Conservation (phyloP, 2,888 invertebrate species). For the Pollenia amentaria region DNA sequence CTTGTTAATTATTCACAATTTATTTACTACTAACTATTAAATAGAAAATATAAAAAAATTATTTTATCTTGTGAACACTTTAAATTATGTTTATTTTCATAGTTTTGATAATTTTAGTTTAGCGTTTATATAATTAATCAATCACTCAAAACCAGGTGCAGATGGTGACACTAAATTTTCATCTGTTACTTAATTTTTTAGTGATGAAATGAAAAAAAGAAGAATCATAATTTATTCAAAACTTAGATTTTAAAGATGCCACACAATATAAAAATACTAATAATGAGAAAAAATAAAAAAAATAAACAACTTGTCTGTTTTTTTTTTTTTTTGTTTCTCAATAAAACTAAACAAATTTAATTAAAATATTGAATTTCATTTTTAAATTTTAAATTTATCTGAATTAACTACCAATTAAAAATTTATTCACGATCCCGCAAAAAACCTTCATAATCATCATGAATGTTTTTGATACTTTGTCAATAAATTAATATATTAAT, state of each 20-base stretch:
- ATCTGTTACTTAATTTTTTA: conserved; percentile 9
- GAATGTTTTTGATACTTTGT: no score
- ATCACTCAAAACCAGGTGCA: conserved; percentile 26
- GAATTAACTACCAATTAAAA: no score
- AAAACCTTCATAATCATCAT: no score
- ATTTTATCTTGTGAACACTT: not conserved
- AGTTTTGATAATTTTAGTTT: conserved; percentile 6
- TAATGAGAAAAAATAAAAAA: not conserved
- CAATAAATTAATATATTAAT: not conserved
- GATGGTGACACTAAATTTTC: not conserved
- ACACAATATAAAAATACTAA: no score
- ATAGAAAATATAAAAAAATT: not conserved
- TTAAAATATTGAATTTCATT: no score
- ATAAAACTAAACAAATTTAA: no score
- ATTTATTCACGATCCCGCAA: no score
- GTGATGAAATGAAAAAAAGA: conserved; percentile 21
- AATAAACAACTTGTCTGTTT: no score
- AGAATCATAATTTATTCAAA: conserved; percentile 12
- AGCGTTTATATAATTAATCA: conserved; percentile 41
- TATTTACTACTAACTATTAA: not conserved
- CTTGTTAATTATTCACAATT: conserved; percentile 34
- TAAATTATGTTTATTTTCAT: conserved; percentile 32
- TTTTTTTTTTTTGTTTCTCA: no score
- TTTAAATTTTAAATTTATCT: no score
- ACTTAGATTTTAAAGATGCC: not conserved